Evolutionary conservation across 2,113 vertebrate genomes (phyloP).

Genomic region (Amphiprion percula): DNA sequence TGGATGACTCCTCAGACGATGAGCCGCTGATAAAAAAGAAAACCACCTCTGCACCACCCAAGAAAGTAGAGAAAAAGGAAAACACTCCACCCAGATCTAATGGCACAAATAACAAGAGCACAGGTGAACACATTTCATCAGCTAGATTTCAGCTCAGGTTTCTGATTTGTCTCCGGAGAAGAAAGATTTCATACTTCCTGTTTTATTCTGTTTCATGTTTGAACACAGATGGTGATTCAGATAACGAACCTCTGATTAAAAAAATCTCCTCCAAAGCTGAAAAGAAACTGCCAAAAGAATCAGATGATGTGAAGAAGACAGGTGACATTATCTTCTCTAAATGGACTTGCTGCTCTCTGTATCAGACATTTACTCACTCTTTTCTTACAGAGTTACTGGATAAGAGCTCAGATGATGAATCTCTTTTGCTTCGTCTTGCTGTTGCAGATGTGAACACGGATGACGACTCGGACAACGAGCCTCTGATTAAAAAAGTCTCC

Average conservation of each 20-base stretch:
- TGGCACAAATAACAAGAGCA: constrained; percentile 41
- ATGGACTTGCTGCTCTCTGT: background rate
- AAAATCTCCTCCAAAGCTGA: constrained; percentile 35
- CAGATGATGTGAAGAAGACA: background rate
- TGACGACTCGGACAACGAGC: constrained; percentile 58
- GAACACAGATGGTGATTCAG: constrained; percentile 45
- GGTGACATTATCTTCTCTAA: too few species aligned
- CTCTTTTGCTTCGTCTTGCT: background rate
- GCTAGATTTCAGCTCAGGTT: background rate
- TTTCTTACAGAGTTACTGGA: constrained; percentile 19
- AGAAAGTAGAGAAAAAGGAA: constrained; percentile 40
- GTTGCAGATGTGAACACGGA: background rate
- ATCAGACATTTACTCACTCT: background rate
- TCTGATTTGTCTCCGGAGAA: background rate
- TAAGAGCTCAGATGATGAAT: constrained; percentile 55
- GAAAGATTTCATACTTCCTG: background rate
- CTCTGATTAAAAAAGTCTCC: constrained; percentile 44
- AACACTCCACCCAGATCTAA: constrained; percentile 27
- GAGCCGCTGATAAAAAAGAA: constrained; percentile 58
- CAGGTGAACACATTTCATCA: constrained; percentile 12
- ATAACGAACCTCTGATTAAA: constrained; percentile 56
- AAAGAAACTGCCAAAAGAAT: constrained; percentile 45
- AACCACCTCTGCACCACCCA: background rate
- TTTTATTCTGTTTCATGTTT: background rate
- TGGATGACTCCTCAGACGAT: constrained; percentile 66